Evolutionary conservation across 2,797 vertebrate species (phyloP), one percentile per base, ranked within the genome.

Genomic region (Austrolebias charrua): DNA sequence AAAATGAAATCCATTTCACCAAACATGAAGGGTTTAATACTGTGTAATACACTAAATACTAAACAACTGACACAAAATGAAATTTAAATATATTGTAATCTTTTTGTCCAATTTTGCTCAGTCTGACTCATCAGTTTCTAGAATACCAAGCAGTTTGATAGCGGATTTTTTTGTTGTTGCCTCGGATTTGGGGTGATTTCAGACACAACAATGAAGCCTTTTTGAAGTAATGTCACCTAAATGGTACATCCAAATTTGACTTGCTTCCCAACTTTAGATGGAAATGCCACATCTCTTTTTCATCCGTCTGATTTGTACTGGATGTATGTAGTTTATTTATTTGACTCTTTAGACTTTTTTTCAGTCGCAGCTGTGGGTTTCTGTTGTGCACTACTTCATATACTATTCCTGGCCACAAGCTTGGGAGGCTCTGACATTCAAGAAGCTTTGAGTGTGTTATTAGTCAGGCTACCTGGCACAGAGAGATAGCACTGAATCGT

Each of bases 381-480:
- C 60, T 66, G 71, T 81, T 78, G 70, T 74, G 35, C 2, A 16
- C 69, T 79, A 75, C 84, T 86, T 88, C 79, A 63, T 80, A 80
- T 63, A 76, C 74, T 84, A 85, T 86, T 86, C 64, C 80, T 78
- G 83, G 78, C 80, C 73, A 78, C 31, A 31, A 55, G 80, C 77
- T 64, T 0, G 52, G 73, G 71, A 77, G 78, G 68, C 75, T 80
- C 69, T 88, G 87, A 86, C 87, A 87, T 89, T 89, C 80, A 82
- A 73, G 80, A 75, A 71, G 86, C 85, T 89, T 81, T 83, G 77
- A 88, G 84, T 67, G 63, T 70, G 75, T 69, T 86, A 90, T 91
- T 90, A 91, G 88, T 90, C 84, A 87, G 82, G 86, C 80, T 86
- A 88, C 87, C 89, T 91, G 89, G 70, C 28, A 24, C 73, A 48